A percentile compares a stretch with the other conserved stretches of the same genome.
phyloP scores from a whole-genome alignment of 1,140 invertebrate species.

The Danaus melanippus region DNA sequence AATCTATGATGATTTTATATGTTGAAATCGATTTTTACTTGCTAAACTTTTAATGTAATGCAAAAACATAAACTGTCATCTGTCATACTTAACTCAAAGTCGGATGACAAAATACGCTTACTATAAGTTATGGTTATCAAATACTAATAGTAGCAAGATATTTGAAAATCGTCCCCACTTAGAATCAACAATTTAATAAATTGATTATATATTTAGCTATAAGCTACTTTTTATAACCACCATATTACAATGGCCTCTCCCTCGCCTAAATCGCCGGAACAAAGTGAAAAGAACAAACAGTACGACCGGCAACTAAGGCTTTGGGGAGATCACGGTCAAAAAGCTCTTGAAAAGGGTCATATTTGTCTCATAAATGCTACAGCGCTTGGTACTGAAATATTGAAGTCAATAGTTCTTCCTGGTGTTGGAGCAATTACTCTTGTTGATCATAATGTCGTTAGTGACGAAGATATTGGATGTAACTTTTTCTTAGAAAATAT shows the following conservation, averaged over 20 bases:
- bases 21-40: too few relatives aligned
- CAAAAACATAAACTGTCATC: too few relatives aligned
- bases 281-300: slow-evolving; percentile 84
- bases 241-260: slow-evolving; percentile 77
- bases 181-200: too few relatives aligned
- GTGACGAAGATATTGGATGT: slow-evolving; percentile 91
- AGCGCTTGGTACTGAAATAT: slow-evolving; percentile 93
- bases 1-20: too few relatives aligned
- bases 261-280: slow-evolving; percentile 85
- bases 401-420: slow-evolving; percentile 95
- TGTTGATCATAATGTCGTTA: slow-evolving; percentile 90
- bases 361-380: slow-evolving; percentile 96
- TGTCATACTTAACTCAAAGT: too few relatives aligned
- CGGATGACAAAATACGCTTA: too few relatives aligned
- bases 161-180: too few relatives aligned
- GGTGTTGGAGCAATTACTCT: slow-evolving; percentile 97
- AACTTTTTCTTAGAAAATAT: slow-evolving; percentile 93
- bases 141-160: too few relatives aligned
- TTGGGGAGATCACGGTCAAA: slow-evolving; percentile 98
- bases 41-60: too few relatives aligned
- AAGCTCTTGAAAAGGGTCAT: slow-evolving; percentile 87
- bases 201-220: too few relatives aligned
- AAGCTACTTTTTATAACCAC: too few relatives aligned
- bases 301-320: slow-evolving; percentile 93
- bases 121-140: too few relatives aligned